Evolutionary conservation across 2,888 invertebrate genomes (phyloP), one percentile per base, ranked within the genome.

Genomic region (Caenorhabditis sp.): DNA sequence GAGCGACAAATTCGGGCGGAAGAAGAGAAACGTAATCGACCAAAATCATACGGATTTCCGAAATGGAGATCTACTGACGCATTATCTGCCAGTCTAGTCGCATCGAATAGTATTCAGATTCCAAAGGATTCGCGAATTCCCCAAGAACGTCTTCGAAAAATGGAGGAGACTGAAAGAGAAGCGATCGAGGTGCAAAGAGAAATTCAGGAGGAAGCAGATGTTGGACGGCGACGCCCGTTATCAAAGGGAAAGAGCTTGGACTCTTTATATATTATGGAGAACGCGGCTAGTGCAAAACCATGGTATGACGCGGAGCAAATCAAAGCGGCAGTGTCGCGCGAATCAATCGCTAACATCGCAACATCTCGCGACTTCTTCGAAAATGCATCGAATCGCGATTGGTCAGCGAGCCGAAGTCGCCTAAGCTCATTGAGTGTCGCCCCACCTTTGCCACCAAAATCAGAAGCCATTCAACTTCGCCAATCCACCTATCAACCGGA

Each of bases 1-100:
- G 81, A 81, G 52, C 64, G 74, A 49, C 38, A 62, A 56, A 63
- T 63, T 17, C 52, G 53, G 43, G 67, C 64, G 21, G 76, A 77
- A 43, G 69, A 68, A 49, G 75, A 77, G 14, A 64, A 70, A 50
- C 53, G 65, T 2, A 73, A 66, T 27, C 66, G 77, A 14, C 76
- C 75, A 7, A 70, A 70, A 57, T 64, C 73, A 38, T 84, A 79
- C 66, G 82, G 78, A 43, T 84, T 84, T 67, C 84, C 84, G 17
- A 76, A 77, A 68, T 84, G 84, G 84, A 67, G 84, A 53, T 83
- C 84, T 3, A 83, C 76, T 38, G 85, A 85, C 69, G 85, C 85
- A 17, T 62, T 85, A n/a, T 80, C 83, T 0, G 85, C 85, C 0
- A 83, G 83, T 0, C 68, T 85, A 20, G 85, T 85, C 1, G 85